Evolutionary conservation across 1,140 invertebrate species (phyloP).

Genomic region (Panagrolaimus sp.): DNA sequence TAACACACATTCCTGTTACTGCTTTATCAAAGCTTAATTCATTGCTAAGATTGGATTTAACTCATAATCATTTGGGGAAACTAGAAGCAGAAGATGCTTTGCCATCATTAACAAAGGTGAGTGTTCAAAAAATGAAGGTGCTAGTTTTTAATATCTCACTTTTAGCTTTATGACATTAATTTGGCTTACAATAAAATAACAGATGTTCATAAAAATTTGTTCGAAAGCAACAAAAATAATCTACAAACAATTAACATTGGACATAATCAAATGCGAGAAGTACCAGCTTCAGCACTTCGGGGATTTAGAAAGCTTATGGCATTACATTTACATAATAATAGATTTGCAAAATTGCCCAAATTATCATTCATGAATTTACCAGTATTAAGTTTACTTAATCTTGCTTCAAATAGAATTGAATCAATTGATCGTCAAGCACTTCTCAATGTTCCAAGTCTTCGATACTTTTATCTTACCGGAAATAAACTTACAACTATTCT

Average conservation of each 20-base stretch:
- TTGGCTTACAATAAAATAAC: conserved; percentile 52
- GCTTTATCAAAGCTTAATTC: conserved; percentile 38
- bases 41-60: conserved; percentile 43
- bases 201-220: conserved; percentile 50
- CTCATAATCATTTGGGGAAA: conserved; percentile 51
- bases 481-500: conserved; percentile 43
- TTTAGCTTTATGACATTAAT: conserved; percentile 55
- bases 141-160: too few relatives aligned
- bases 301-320: conserved; percentile 54
- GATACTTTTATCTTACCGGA: conserved; percentile 54
- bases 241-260: conserved; percentile 57
- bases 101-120: conserved; percentile 49
- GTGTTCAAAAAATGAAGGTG: too few relatives aligned
- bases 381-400: conserved; percentile 48
- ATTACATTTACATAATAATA: conserved; percentile 53
- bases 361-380: conserved; percentile 57
- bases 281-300: conserved; percentile 57
- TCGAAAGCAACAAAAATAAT: conserved; percentile 53
- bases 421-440: conserved; percentile 53
- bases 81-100: conserved; percentile 43
- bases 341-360: conserved; percentile 36
- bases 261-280: conserved; percentile 45
- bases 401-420: conserved; percentile 50
- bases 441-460: conserved; percentile 52
- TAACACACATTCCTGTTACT: conserved; percentile 32